Conservation (phyloP, 2,113 vertebrate genomes). For the Paraplagusia blochii region DNA sequence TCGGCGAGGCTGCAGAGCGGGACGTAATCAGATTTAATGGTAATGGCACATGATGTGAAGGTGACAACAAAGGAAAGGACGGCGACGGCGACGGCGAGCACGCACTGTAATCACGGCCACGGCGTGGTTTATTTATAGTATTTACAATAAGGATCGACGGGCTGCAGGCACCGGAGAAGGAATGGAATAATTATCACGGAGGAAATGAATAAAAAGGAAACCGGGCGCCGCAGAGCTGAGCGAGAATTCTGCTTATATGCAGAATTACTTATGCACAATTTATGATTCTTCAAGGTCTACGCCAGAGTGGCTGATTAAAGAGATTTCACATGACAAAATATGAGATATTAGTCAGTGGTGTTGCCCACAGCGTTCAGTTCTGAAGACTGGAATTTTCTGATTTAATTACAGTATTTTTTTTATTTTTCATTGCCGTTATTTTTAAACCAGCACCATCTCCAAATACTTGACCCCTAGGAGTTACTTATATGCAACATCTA, state of each 20-base stretch:
- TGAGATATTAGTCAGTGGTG: not conserved
- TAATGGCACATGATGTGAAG: slow-evolving; percentile 3
- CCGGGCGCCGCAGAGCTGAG: not conserved
- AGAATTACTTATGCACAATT: not conserved
- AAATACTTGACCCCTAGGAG: too few species aligned
- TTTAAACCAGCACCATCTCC: too few species aligned
- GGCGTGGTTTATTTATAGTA: not conserved
- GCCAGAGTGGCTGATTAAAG: not conserved
- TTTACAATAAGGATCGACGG: not conserved
- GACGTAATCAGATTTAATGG: not conserved
- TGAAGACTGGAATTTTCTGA: too few species aligned
- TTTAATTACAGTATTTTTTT: not conserved
- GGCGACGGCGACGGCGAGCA: not conserved
- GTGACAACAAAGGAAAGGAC: not conserved
- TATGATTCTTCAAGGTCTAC: not conserved
- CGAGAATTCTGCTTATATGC: not conserved
- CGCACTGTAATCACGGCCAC: not conserved
- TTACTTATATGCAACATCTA: too few species aligned
- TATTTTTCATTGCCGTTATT: too few species aligned
- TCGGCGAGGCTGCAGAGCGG: not conserved
- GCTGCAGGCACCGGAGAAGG: not conserved
- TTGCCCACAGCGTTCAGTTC: not conserved
- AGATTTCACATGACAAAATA: not conserved
- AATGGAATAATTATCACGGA: not conserved
- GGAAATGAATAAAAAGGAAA: not conserved